Percentiles rank a stretch among this genome's conserved stretches.
phyloP scores from a whole-genome alignment of 2,113 vertebrate species.

The Daphoenositta chrysoptera region DNA sequence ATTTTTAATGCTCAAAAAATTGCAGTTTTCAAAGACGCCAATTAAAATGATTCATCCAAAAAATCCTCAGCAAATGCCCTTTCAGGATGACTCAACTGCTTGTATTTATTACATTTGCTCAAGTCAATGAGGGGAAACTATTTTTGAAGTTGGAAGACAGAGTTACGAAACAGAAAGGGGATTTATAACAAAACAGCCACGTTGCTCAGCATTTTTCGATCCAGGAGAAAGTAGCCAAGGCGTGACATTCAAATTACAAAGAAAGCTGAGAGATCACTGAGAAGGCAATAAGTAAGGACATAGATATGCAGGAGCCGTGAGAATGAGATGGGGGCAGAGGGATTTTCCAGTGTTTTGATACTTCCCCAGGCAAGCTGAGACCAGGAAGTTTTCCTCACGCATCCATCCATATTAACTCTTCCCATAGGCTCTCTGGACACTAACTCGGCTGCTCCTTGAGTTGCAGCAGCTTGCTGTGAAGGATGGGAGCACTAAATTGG shows the following conservation, averaged over 20 bases:
- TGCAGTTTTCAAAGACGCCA: background rate
- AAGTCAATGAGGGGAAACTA: background rate
- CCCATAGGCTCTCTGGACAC: background rate
- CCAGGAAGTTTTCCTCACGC: background rate
- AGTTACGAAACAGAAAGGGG: background rate
- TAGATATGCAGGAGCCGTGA: background rate
- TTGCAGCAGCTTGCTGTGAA: background rate
- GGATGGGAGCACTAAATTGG: background rate
- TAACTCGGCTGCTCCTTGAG: background rate
- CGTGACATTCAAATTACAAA: background rate
- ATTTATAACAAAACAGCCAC: background rate
- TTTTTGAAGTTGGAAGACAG: background rate
- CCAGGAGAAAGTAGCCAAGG: background rate
- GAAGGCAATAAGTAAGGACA: background rate
- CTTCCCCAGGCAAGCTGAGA: background rate
- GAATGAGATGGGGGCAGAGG: background rate
- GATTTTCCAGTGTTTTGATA: background rate
- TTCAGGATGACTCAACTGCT: background rate
- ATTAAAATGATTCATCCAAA: slow-evolving; percentile 1
- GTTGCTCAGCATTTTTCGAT: background rate
- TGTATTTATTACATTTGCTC: background rate
- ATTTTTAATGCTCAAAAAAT: background rate
- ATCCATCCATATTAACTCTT: background rate
- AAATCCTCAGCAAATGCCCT: background rate
- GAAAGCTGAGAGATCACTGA: background rate